Evolutionary conservation across 2,113 vertebrate genomes (phyloP).

Genomic region (Tympanuchus pallidicinctus): DNA sequence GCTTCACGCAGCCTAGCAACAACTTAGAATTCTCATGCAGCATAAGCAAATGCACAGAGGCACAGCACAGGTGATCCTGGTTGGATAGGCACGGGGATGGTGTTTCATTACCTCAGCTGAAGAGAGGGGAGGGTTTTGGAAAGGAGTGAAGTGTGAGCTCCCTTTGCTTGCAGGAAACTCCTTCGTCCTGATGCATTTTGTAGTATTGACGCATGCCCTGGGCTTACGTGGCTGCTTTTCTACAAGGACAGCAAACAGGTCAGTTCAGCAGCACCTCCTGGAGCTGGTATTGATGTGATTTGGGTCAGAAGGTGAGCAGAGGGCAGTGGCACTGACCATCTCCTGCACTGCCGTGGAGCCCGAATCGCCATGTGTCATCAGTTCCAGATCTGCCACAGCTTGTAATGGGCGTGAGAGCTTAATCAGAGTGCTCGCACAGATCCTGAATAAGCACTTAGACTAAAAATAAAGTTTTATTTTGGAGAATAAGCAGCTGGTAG

Average conservation of each 20-base stretch:
- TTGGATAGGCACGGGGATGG: background rate
- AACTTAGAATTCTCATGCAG: slow-evolving; percentile 16
- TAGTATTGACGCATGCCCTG: background rate
- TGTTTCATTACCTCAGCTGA: background rate
- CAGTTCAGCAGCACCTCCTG: background rate
- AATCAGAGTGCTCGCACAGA: slow-evolving; percentile 1
- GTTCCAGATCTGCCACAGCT: background rate
- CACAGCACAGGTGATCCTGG: background rate
- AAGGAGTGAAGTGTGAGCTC: background rate
- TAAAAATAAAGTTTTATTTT: slow-evolving; percentile 70
- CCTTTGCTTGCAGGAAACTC: background rate
- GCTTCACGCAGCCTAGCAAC: slow-evolving; percentile 62
- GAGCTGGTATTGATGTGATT: too few relatives aligned
- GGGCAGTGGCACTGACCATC: background rate
- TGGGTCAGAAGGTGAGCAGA: background rate
- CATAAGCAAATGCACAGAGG: background rate
- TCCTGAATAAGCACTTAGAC: slow-evolving; percentile 33
- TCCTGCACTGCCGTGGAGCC: background rate
- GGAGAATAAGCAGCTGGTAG: slow-evolving; percentile 64
- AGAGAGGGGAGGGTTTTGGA: background rate
- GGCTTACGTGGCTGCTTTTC: background rate
- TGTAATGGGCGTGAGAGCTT: background rate
- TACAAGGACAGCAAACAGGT: background rate
- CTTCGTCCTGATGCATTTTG: rapidly evolving
- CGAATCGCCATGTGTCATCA: background rate